phyloP scores from a whole-genome alignment of 2,113 vertebrate species.

The Aphyosemion australe region DNA sequence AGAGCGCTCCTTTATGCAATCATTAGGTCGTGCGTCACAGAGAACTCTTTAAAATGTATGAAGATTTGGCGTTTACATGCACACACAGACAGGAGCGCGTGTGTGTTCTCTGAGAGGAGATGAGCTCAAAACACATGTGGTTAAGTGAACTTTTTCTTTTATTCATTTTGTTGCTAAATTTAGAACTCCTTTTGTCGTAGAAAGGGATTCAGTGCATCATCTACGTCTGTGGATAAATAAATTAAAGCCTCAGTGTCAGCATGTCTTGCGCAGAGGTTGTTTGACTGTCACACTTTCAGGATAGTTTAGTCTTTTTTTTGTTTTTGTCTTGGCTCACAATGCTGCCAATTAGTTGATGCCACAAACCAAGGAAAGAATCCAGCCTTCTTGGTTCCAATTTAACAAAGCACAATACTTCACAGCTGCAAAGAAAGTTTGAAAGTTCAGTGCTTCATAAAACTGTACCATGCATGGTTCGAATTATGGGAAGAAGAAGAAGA shows the following conservation, averaged over 20 bases:
- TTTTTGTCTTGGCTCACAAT: conserved; percentile 28
- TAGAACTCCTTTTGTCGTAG: conserved; percentile 18
- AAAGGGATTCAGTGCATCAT: conserved; percentile 23
- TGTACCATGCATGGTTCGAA: too few relatives aligned
- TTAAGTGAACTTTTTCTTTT: conserved; percentile 29
- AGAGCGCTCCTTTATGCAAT: conserved; percentile 42
- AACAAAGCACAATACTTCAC: conserved; percentile 47
- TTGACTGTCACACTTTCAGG: too few relatives aligned
- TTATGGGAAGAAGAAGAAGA: too few relatives aligned
- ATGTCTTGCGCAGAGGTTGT: too few relatives aligned
- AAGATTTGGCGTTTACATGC: background rate
- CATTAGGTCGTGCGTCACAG: conserved; percentile 22
- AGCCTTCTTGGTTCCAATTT: conserved; percentile 49
- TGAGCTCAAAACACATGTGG: background rate
- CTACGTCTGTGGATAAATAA: conserved; percentile 1
- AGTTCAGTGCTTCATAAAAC: background rate
- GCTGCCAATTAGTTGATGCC: conserved; percentile 69
- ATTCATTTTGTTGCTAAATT: conserved; percentile 38
- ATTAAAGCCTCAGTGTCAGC: conserved; percentile 12
- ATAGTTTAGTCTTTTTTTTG: background rate
- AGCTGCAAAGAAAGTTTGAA: conserved; percentile 17
- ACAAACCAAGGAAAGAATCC: conserved; percentile 35
- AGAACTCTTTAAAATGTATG: conserved; percentile 22
- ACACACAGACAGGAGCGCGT: background rate
- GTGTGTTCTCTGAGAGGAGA: background rate